These are phyloP conservation scores for Spea hammondii DNA, from an alignment of 2,797 vertebrate genomes.

Conservation along the genomic window DNA sequence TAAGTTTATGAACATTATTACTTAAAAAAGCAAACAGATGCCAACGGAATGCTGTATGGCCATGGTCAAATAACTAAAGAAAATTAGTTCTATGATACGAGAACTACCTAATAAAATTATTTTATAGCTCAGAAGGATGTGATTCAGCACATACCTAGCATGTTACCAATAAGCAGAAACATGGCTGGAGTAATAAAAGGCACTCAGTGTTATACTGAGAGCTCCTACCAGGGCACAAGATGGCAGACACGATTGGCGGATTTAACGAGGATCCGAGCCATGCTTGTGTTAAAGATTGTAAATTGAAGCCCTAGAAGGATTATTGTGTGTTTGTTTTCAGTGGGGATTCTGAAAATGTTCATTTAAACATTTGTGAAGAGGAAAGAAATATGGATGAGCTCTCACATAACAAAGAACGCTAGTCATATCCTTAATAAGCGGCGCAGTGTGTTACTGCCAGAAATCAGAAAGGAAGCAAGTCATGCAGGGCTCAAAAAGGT, in stretches of 20 bases:
- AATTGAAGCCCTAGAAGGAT: constrained; percentile 9
- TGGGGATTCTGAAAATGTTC: constrained; percentile 40
- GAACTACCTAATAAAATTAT: too few species aligned
- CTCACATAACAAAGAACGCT: constrained; percentile 37
- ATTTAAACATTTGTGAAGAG: constrained; percentile 43
- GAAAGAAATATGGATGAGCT: constrained; percentile 42
- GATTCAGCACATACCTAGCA: too few species aligned
- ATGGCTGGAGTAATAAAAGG: too few species aligned
- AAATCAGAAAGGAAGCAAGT: constrained; percentile 41
- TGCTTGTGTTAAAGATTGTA: constrained; percentile 15
- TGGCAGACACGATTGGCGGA: not conserved
- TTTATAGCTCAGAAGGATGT: too few species aligned
- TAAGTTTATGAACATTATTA: too few species aligned
- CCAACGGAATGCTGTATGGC: too few species aligned
- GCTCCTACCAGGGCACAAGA: not conserved
- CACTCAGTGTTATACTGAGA: too few species aligned
- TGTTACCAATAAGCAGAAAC: too few species aligned
- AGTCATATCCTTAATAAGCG: constrained; percentile 45
- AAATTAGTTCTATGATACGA: too few species aligned
- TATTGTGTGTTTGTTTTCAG: constrained; percentile 35
- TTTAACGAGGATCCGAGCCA: constrained; percentile 3
- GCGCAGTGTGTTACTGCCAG: constrained; percentile 40
- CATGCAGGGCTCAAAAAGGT: constrained; percentile 42
- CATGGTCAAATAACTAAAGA: too few species aligned
- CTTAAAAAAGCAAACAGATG: too few species aligned